Percentiles rank a stretch among this genome's conserved stretches.
Evolutionary conservation across 2,113 vertebrate genomes (phyloP).

Genomic region (Macroglossus sobrinus): DNA sequence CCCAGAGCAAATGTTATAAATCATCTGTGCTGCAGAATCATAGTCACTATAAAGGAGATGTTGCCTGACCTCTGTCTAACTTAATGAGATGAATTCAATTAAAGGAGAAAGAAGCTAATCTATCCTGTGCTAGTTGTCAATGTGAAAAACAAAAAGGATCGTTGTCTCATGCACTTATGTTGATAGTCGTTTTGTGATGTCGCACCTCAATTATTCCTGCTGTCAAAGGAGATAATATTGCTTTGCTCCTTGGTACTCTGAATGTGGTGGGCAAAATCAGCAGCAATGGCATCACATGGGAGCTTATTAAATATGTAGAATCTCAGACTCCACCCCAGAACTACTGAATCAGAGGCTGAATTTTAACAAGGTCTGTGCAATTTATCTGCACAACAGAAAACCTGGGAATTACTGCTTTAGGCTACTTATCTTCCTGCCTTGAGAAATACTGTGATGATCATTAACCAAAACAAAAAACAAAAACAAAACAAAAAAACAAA

Average conservation of each 20-base stretch:
- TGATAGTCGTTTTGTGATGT: neutral
- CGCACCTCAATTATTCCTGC: slow-evolving; percentile 8
- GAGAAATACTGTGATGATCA: neutral
- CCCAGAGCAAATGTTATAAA: neutral
- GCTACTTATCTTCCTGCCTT: neutral
- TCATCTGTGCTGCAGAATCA: neutral
- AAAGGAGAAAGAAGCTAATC: slow-evolving; percentile 39
- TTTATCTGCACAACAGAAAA: neutral
- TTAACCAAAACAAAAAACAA: no score
- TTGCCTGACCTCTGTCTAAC: neutral
- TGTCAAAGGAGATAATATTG: neutral
- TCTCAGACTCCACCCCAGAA: neutral
- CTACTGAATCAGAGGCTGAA: neutral
- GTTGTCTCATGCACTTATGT: neutral
- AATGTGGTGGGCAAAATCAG: neutral
- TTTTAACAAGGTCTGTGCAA: neutral
- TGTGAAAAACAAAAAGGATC: neutral
- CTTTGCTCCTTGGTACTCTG: neutral
- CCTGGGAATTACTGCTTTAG: neutral
- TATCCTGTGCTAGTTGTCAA: neutral
- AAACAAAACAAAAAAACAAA: no score
- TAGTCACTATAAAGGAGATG: neutral
- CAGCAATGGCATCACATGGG: neutral
- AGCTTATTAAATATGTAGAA: neutral
- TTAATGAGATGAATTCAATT: slow-evolving; percentile 53